These are phyloP conservation scores for Rhingia rostrata DNA, from an alignment of 2,888 invertebrate genomes.

Conservation along the genomic window DNA sequence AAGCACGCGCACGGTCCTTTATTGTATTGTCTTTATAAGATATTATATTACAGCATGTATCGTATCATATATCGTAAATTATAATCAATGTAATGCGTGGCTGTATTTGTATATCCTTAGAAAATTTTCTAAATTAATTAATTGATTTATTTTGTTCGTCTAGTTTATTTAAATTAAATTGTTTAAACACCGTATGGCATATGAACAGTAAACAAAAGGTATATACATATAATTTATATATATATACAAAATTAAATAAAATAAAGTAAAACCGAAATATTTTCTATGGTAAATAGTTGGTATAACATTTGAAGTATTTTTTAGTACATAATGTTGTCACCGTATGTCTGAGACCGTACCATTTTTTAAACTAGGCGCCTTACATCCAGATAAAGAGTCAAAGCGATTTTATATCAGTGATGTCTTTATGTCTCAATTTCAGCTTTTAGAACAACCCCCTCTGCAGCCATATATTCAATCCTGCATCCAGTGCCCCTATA, in stretches of 20 bases:
- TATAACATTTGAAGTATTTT: slow-evolving; percentile 24
- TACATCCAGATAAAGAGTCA: no score
- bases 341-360: no score
- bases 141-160: slow-evolving; percentile 11
- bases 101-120: slow-evolving; percentile 1
- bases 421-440: no score
- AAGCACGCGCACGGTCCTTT: background rate
- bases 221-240: slow-evolving; percentile 17
- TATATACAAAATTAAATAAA: slow-evolving; percentile 51
- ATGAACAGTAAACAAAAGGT: slow-evolving; percentile 28
- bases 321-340: background rate
- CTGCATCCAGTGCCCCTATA: no score
- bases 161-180: slow-evolving; percentile 32
- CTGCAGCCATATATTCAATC: no score
- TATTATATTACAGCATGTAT: background rate
- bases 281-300: slow-evolving; percentile 71
- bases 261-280: slow-evolving; percentile 29
- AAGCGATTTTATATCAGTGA: no score
- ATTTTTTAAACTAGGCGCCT: no score
- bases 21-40: background rate
- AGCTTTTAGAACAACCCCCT: no score
- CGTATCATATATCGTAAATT: slow-evolving; percentile 4
- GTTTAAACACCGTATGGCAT: slow-evolving; percentile 43
- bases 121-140: background rate
- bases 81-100: background rate